Percentiles rank a stretch among this genome's conserved stretches.
Evolutionary conservation across 2,888 invertebrate species (phyloP).

Genomic region (Conchocele bisecta): DNA sequence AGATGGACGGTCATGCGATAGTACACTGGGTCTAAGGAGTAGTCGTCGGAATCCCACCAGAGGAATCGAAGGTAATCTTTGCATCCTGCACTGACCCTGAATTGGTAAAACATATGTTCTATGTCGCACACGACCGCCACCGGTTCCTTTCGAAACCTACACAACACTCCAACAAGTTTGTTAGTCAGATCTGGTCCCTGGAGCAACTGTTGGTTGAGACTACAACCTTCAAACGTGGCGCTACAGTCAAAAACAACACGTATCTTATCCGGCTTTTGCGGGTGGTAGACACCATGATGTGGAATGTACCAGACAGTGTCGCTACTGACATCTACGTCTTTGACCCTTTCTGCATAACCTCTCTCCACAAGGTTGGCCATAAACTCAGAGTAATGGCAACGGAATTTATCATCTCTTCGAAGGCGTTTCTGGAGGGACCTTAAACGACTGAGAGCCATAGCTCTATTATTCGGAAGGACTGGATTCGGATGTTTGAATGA

Average conservation of each 20-base stretch:
- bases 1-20: slow-evolving; percentile 46
- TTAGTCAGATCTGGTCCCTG: slow-evolving; percentile 52
- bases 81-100: slow-evolving; percentile 24
- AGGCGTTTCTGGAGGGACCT: neutral
- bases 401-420: neutral
- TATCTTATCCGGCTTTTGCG: slow-evolving; percentile 23
- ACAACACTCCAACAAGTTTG: slow-evolving; percentile 46
- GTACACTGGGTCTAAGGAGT: slow-evolving; percentile 7
- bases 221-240: slow-evolving; percentile 7
- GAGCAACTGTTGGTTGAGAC: slow-evolving; percentile 34
- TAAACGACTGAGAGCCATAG: neutral
- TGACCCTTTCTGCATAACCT: slow-evolving; percentile 23
- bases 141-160: slow-evolving; percentile 36
- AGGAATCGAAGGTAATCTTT: slow-evolving; percentile 44
- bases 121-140: slow-evolving; percentile 51
- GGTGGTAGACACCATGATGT: slow-evolving; percentile 28
- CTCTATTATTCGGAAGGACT: slow-evolving; percentile 3
- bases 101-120: slow-evolving; percentile 51
- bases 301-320: slow-evolving; percentile 37
- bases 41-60: slow-evolving; percentile 29
- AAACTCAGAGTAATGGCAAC: slow-evolving; percentile 14
- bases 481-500: neutral
- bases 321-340: neutral
- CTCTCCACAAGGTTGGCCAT: slow-evolving; percentile 21
- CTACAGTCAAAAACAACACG: slow-evolving; percentile 49